A percentile compares a stretch with the other conserved stretches of the same genome.
Evolutionary conservation across 2,888 invertebrate species (phyloP).

Genomic region (Ypsolopha sequella): DNA sequence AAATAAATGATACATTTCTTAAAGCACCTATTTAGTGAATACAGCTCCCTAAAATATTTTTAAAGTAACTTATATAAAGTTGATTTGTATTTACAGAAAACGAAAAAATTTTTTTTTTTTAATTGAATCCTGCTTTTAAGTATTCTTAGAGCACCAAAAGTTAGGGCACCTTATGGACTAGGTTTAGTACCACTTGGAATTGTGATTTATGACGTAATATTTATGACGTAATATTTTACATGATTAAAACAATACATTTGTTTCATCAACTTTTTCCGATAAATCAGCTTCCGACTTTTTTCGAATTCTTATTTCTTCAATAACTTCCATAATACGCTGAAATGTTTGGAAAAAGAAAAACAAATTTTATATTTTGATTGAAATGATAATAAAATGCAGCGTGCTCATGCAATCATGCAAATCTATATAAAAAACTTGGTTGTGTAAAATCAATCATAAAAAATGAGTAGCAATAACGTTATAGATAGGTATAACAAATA

Average conservation of each 20-base stretch:
- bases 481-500: too few species aligned
- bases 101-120: not conserved
- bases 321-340: slow-evolving; percentile 69
- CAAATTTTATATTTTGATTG: not conserved
- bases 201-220: too few species aligned
- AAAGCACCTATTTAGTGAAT: slow-evolving; percentile 1
- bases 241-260: too few species aligned
- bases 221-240: too few species aligned
- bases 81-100: not conserved
- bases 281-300: slow-evolving; percentile 58
- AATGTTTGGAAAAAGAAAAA: slow-evolving; percentile 36
- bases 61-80: not conserved
- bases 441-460: not conserved
- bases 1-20: not conserved
- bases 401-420: not conserved
- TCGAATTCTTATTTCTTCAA: slow-evolving; percentile 67
- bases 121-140: not conserved
- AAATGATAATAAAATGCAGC: not conserved
- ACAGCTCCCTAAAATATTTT: not conserved
- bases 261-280: slow-evolving; percentile 31
- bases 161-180: slow-evolving; percentile 10
- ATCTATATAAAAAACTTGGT: not conserved
- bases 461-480: too few species aligned
- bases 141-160: slow-evolving; percentile 7
- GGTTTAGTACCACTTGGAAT: too few species aligned